Evolutionary conservation across 2,113 vertebrate species (phyloP).

Genomic region (Ginglymostoma cirratum): DNA sequence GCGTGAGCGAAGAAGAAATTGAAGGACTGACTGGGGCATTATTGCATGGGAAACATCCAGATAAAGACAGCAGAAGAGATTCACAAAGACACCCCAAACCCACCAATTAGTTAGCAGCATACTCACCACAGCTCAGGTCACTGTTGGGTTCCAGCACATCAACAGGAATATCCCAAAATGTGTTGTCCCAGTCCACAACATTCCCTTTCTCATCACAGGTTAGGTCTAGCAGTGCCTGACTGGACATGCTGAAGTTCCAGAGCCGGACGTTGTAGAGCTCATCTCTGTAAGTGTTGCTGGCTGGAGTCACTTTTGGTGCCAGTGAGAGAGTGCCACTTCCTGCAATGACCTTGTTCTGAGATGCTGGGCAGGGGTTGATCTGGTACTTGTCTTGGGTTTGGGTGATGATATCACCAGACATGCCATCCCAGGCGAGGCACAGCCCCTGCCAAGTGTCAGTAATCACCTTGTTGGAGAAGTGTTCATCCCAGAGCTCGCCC

Average conservation of each 20-base stretch:
- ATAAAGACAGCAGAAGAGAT: not conserved
- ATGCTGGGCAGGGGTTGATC: conserved; percentile 50
- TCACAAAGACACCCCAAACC: not conserved
- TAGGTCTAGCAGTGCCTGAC: conserved; percentile 57
- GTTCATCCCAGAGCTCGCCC: not conserved
- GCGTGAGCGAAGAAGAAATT: not conserved
- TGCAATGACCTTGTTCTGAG: conserved; percentile 50
- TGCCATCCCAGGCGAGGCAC: conserved; percentile 69
- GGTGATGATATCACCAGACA: conserved; percentile 51
- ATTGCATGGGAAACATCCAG: not conserved
- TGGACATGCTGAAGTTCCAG: conserved; percentile 76
- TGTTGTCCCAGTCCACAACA: conserved; percentile 86
- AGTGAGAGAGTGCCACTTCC: conserved; percentile 62
- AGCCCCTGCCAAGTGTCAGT: conserved; percentile 43
- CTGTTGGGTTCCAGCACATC: conserved; percentile 69
- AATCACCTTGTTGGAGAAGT: not conserved
- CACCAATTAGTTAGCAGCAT: not conserved
- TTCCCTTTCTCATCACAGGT: conserved; percentile 74
- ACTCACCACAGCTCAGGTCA: conserved; percentile 92
- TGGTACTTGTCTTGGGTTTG: conserved; percentile 55
- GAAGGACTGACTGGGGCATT: not conserved
- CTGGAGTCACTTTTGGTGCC: conserved; percentile 58
- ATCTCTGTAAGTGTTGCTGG: conserved; percentile 60
- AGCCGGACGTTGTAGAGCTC: conserved; percentile 88
- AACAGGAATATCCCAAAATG: conserved; percentile 76